Evolutionary conservation across 2,797 vertebrate genomes (phyloP), one percentile per base, ranked within the genome.

Genomic region (Siniperca undulata): DNA sequence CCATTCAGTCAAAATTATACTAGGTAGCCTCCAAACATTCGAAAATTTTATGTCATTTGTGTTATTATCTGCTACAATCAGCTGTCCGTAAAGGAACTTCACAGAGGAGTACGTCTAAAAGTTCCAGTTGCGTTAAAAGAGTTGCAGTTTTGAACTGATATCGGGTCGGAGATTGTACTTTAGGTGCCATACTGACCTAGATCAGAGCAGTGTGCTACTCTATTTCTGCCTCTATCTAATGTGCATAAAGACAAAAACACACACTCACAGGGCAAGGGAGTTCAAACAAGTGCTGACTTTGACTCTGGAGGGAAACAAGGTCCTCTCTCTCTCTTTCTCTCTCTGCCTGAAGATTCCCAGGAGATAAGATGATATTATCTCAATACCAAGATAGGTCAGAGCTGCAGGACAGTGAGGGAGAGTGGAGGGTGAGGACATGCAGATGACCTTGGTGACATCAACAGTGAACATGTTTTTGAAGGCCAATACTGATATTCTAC

Each of bases 331-430:
- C 55, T 50, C 9, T 56, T 16, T 36, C 12, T 72, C 20, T 53
- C 13, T 55, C n/a, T 46, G 6, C 8, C 50, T 78, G 82, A 85
- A 71, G 82, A 81, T 81, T 84, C 77, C 62, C 80, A 82, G 74
- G 74, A 79, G 70, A 85, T 48, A 82, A 30, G 69, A 84, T 66
- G 72, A 77, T 78, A 86, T 87, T 83, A 36, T 60, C 70, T 52
- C 70, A 64, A 66, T 70, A 88, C 91, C 81, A 86, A 88, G 87
- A 82, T 67, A 89, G 86, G 82, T 70, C 82, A 52, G 59, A 70
- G 70, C 74, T 55, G 56, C 53, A 2, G 76, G 80, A 77, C 61
- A 30, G 74, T 6, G 1, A 61, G 22, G 30, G 30, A 76, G 74
- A 53, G 55, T 5, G 42, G 64, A 60, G 59, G 62, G 24, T 27